Evolutionary conservation across 2,797 vertebrate genomes (phyloP), one percentile per base, ranked within the genome.

Genomic region (Ctenochaetus hawaiiensis): DNA sequence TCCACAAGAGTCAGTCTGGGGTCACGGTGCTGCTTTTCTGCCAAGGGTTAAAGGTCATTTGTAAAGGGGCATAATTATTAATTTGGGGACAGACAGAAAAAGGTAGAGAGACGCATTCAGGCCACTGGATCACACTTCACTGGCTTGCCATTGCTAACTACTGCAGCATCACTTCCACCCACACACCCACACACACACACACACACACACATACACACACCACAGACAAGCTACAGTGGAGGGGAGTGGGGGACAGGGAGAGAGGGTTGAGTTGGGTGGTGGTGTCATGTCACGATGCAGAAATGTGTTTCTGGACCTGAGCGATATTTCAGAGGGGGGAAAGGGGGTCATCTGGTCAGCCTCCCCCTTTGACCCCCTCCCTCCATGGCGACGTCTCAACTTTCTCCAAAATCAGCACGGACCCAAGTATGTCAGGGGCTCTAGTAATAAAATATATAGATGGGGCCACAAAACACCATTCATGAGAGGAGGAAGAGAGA

Each of bases 221-320:
- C 70, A 80, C 78, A 90, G 82, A 88, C 85, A 90, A 86, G 79
- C 82, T 47, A 83, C 69, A 90, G 85, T 69, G 75, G 77, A 48
- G 72, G 62, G 80, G 60, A 9, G 57, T 9, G 62, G 74, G 75
- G 66, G 70, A 67, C 47, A 68, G 75, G 77, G 54, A 65, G 34
- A 83, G 37, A 66, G 76, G 77, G 80, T 85, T 75, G 80, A 69
- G 80, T 75, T 84, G 83, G 87, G 87, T 72, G 85, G 86, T 93
- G 94, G 91, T 90, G 84, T 94, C 93, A 95, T 86, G 84, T 94
- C 95, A 96, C 95, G 95, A 96, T 96, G 95, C 95, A 96, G 89
- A 93, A 87, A 77, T 92, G 89, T 91, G 91, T 94, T 85, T 94
- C 93, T 96, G 91, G 94, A 96, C 95, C 95, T 96, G 95, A 90